Evolutionary conservation across 2,113 vertebrate species (phyloP), one percentile per base, ranked within the genome.

Genomic region (Platysternon megacephalum): DNA sequence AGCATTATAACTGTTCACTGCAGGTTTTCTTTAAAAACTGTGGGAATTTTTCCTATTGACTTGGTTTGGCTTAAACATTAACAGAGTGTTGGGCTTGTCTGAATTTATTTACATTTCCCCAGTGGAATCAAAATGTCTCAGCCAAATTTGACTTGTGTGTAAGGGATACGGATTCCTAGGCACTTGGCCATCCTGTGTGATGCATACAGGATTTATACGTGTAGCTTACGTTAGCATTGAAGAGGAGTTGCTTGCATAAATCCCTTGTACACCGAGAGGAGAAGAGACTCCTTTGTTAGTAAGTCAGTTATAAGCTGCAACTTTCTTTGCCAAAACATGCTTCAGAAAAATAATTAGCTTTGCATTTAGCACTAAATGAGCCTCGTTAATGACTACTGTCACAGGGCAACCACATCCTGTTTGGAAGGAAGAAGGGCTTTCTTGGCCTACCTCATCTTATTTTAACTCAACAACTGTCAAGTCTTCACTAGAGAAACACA

Each of bases 261-360:
- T 79, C 86, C 88, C 81, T 35, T 13, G 90, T 87, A 86, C 2
- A 11, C 55, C 61, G 42, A 94, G 88, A 88, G 82, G 48, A 95
- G 88, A 94, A 94, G 82, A 96, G 91, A 42, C n/a, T 81, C 81
- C 82, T 95, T 94, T 97, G 91, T 93, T 90, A 80, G 56, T 86
- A 76, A 93, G 88, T 79, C 87, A 92, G 84, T 92, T 93, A 85
- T 95, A 81, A 82, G 5, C 53, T 80, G 16, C 82, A 83, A 74
- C 79, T 92, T 83, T 95, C 86, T 92, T 72, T 91, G 82, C 61
- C 85, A 85, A 95, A 93, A 89, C 44, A 78, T 53, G 61, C 26
- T 80, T 76, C 93, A 86, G 65, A 94, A 93, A 95, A 97, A 83
- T 93, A 86, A 94, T 91, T 87, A 87, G 46, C 39, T 0, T 76